Evolutionary conservation across 1,140 invertebrate species (phyloP).

Genomic region (Teleopsis dalmanni): DNA sequence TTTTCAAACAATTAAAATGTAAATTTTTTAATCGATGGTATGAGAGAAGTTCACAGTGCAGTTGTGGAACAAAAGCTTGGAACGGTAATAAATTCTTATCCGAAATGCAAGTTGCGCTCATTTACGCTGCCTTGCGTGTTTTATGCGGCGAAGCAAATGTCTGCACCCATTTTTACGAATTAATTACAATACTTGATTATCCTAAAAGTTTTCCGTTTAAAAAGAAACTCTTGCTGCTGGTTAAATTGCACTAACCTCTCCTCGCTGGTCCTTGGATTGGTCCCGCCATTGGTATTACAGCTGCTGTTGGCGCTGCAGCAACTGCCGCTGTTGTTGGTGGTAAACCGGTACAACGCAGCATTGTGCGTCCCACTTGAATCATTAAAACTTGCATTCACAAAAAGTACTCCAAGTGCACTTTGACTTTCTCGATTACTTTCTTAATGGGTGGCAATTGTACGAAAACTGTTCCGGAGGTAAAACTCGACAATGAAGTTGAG

Average conservation of each 20-base stretch:
- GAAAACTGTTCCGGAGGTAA: no score
- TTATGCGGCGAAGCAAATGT: constrained; percentile 13
- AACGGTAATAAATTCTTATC: no score
- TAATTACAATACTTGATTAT: constrained; percentile 20
- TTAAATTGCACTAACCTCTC: no score
- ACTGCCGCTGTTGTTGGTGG: not conserved
- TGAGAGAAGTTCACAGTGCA: no score
- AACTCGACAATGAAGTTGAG: no score
- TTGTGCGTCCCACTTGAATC: constrained; percentile 9
- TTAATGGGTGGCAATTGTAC: constrained; percentile 5
- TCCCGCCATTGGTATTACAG: not conserved
- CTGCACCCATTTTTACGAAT: constrained; percentile 12
- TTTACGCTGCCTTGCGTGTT: constrained; percentile 7
- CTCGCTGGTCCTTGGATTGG: no score
- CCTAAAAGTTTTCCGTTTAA: constrained; percentile 16
- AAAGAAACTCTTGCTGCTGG: no score
- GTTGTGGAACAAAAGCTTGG: no score
- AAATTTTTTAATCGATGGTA: no score
- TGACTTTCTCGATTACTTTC: constrained; percentile 8
- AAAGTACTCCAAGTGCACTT: constrained; percentile 12
- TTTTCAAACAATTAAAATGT: no score
- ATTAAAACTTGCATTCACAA: constrained; percentile 12
- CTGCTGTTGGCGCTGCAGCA: not conserved
- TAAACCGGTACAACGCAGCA: not conserved
- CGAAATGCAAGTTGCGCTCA: constrained; percentile 2